phyloP scores from a whole-genome alignment of 2,113 vertebrate genomes.

The Psephotus haematonotus region DNA sequence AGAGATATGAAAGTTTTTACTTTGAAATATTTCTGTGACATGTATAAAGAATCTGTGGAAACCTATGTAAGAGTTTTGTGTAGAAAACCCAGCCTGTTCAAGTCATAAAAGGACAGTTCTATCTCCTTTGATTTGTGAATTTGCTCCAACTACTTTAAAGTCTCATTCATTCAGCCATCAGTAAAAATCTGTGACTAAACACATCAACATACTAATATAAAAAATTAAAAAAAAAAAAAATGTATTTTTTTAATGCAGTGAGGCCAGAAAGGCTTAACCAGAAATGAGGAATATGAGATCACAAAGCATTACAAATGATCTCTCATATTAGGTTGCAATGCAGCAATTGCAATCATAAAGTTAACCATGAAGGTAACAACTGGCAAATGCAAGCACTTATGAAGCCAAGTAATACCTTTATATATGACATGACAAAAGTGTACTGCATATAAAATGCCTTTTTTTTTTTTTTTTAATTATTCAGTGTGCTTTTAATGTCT shows the following conservation, averaged over 20 bases:
- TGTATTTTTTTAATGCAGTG: not conserved
- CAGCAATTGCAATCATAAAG: not conserved
- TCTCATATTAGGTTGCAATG: not conserved
- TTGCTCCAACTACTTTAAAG: not conserved
- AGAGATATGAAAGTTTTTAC: conserved; percentile 8
- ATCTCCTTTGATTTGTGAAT: conserved; percentile 26
- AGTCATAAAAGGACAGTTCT: conserved; percentile 7
- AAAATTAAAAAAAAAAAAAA: not conserved
- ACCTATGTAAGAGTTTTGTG: not conserved
- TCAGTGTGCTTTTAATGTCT: not conserved
- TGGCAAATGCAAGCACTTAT: conserved; percentile 14
- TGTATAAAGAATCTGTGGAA: conserved; percentile 26
- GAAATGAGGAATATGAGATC: not conserved
- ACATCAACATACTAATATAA: not conserved
- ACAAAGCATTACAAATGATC: not conserved
- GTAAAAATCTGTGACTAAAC: not conserved
- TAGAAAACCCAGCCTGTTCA: conserved; percentile 14
- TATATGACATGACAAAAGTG: not conserved
- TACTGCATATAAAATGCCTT: not conserved
- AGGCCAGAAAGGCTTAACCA: not conserved
- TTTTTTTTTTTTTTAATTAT: conserved; percentile 25
- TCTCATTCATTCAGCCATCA: not conserved
- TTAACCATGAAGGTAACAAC: conserved; percentile 15
- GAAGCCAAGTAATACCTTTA: conserved; percentile 26
- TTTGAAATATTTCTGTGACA: conserved; percentile 45